Evolutionary conservation across 2,888 invertebrate species (phyloP), one percentile per base, ranked within the genome.

Genomic region (Xestia sexstrigata): DNA sequence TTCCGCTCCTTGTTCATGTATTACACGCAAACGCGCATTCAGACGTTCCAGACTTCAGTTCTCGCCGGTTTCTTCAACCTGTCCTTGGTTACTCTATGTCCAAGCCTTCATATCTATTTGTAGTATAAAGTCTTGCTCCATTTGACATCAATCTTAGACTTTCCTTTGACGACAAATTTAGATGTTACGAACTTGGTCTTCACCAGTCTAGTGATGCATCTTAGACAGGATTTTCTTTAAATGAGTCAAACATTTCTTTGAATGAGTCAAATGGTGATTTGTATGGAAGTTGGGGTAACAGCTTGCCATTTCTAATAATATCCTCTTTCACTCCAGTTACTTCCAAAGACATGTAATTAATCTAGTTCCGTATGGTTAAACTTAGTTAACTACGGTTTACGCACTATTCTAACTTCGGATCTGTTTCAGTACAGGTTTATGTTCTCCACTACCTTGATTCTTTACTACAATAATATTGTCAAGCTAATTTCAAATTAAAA

Each of bases 401-500:
- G 23, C 30, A 75, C 39, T 42, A 35, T 70, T 47, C 55, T 66
- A 75, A 67, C 62, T 63, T 39, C 74, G 55, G 62, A 23, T 58
- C 58, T 20, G 23, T 60, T 70, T 65, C 45, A 35, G 71, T 79
- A 62, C 66, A 49, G 17, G 4, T 84, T 84, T 84, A 79, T 73
- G 49, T 52, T 55, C 1, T 9, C 58, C 42, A 70, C 68, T 68
- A 71, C 52, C 39, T 60, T 60, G 39, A 63, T 74, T 74, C 20
- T 69, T 60, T 55, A 55, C 9, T 47, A 63, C 52, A 55, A 60
- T 39, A 42, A 60, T 62, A 66, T 72, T 58, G 35, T 69, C 42
- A 47, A 60, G 11, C 55, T 55, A 79, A 70, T 73, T 85, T 76
- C 15, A 70, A 73, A 70, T 83, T 85, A 67, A 85, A 73, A 81